phyloP scores from a whole-genome alignment of 2,888 invertebrate species.

The Gisinianus flammeolus region DNA sequence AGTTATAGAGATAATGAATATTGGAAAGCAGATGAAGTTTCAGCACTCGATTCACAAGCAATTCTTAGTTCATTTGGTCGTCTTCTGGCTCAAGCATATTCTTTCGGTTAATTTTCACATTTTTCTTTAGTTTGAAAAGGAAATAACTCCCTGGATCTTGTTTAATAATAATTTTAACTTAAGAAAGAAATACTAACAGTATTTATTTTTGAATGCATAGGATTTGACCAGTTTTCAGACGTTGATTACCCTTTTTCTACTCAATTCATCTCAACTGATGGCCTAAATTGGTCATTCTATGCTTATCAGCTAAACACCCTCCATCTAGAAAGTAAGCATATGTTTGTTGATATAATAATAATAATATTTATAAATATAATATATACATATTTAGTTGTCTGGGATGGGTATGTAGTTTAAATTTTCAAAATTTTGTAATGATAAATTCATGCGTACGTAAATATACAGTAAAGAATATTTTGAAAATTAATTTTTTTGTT shows the following conservation, averaged over 20 bases:
- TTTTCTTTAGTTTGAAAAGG: no score
- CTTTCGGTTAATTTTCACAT: conserved; percentile 73
- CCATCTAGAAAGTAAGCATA: conserved; percentile 47
- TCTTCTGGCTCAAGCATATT: conserved; percentile 78
- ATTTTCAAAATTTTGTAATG: neutral
- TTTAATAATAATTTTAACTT: no score
- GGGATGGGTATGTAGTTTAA: no score
- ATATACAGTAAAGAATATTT: neutral
- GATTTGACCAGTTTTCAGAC: conserved; percentile 90
- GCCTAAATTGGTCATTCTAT: conserved; percentile 83
- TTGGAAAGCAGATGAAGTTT: conserved; percentile 65
- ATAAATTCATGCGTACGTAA: neutral
- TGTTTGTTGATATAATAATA: neutral
- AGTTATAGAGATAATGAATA: conserved; percentile 60
- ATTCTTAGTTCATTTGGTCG: conserved; percentile 81
- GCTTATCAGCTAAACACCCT: conserved; percentile 90
- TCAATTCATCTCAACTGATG: conserved; percentile 88
- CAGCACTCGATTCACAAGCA: conserved; percentile 75
- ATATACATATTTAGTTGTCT: no score
- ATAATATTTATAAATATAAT: no score
- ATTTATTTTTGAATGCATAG: no score
- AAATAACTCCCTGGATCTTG: no score
- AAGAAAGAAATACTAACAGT: no score
- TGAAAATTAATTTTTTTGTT: neutral
- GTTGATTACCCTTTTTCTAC: conserved; percentile 87